phyloP scores from a whole-genome alignment of 1,140 invertebrate species.

The Antheraea pernyi region DNA sequence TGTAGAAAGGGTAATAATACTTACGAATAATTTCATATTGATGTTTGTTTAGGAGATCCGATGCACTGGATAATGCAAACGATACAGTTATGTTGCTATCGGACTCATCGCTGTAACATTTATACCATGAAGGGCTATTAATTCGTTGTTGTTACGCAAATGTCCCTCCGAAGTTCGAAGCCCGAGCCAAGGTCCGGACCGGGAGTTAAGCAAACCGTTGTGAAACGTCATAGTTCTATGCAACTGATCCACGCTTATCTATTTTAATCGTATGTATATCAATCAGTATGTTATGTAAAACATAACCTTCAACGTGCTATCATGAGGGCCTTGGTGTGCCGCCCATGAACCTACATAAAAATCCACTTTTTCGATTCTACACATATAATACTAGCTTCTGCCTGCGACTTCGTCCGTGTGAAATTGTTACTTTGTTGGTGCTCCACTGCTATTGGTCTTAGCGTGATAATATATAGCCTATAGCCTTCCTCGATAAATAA shows the following conservation, averaged over 20 bases:
- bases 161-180: slow-evolving; percentile 7
- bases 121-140: slow-evolving; percentile 15
- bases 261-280: not conserved
- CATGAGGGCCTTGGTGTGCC: not conserved
- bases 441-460: too few species aligned
- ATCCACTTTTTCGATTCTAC: too few species aligned
- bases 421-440: too few species aligned
- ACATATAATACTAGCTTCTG: too few species aligned
- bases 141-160: slow-evolving; percentile 13
- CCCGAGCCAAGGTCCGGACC: not conserved
- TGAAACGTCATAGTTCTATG: not conserved
- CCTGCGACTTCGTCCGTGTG: too few species aligned
- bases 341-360: not conserved
- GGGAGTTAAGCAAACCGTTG: not conserved
- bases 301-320: not conserved
- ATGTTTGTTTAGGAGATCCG: not conserved
- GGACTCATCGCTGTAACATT: slow-evolving; percentile 15
- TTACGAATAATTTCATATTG: slow-evolving; percentile 32
- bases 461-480: too few species aligned
- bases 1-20: slow-evolving; percentile 5
- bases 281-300: not conserved
- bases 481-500: too few species aligned
- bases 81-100: slow-evolving; percentile 11
- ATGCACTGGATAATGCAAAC: not conserved
- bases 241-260: not conserved